Base-by-base conservation (phyloP, 2,888 invertebrate species). In the Lasiommata megera region DNA sequence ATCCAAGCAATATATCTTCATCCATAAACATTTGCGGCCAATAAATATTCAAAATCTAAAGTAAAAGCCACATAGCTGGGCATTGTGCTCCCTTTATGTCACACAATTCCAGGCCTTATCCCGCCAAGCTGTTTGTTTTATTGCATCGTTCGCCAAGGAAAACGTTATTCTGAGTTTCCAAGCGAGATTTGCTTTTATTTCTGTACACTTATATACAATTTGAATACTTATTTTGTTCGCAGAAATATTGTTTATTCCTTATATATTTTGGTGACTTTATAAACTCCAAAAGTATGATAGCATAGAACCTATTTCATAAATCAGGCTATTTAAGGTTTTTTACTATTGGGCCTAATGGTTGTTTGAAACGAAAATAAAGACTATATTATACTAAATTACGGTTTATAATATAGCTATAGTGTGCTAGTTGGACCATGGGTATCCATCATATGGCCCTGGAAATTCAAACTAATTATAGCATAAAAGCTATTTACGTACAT, bases 81-180 rank as follows among this genome's bases (percentile, higher is more conserved):
- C 41, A 12, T 52, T 52, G 41, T 43, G 52, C 41, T 41, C 52
- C 51, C 31, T 52, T 52, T 52, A 52, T 52, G 52, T 52, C 41
- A 43, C 52, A 52, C 52, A 52, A 52, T 52, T 52, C 41, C 41
- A 52, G 51, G 52, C 52, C 52, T 52, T 52, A 52, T 52, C 52
- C 52, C 52, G 31, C 31, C 52, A 41, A 43, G 51, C 47, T 56
- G 28, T 52, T 52, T 52, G 28, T 52, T 52, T 52, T 52, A 52
- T 43, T 41, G 52, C 52, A n/a, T 12, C 31, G 31, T 52, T 52
- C 34, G 23, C 31, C 29, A 43, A 52, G 14, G 52, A 52, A 52
- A 52, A 52, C 52, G 41, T 41, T 52, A 29, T 52, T 52, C 40
- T 34, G 37, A 48, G 50, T 50, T 43, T 34, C 54, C 54, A 18